Evolutionary conservation across 2,113 vertebrate genomes (phyloP).

Genomic region (Athene noctua): DNA sequence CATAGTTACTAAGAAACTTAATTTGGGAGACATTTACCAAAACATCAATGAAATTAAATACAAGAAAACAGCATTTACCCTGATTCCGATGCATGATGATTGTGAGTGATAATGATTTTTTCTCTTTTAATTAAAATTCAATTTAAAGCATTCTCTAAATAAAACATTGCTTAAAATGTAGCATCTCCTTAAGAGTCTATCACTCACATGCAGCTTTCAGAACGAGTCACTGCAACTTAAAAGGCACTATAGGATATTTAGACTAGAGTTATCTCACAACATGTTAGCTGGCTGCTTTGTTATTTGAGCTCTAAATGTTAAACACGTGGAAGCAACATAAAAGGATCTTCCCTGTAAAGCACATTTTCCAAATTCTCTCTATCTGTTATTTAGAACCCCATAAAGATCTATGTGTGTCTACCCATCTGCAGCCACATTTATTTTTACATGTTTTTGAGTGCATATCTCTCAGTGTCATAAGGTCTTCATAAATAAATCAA

Average conservation of each 20-base stretch:
- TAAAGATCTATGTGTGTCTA: slow-evolving; percentile 35
- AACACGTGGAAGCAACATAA: slow-evolving; percentile 45
- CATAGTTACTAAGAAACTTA: not conserved
- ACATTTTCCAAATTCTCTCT: slow-evolving; percentile 37
- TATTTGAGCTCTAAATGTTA: slow-evolving; percentile 46
- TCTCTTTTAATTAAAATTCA: slow-evolving; percentile 19
- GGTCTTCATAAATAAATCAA: slow-evolving; percentile 79
- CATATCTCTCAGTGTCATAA: slow-evolving; percentile 68
- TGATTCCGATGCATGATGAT: not conserved
- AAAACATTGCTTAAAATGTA: not conserved
- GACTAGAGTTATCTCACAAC: slow-evolving; percentile 30
- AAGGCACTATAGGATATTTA: slow-evolving; percentile 33
- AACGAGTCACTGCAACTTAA: not conserved
- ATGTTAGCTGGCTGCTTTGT: slow-evolving; percentile 34
- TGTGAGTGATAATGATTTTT: not conserved
- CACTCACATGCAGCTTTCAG: not conserved
- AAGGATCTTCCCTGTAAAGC: slow-evolving; percentile 41
- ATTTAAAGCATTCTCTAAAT: slow-evolving; percentile 21
- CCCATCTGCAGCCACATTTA: slow-evolving; percentile 70
- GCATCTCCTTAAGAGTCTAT: not conserved
- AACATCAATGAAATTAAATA: not conserved
- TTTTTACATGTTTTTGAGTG: slow-evolving; percentile 64
- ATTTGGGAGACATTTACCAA: not conserved
- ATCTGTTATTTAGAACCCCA: slow-evolving; percentile 19
- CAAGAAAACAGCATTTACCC: not conserved